Evolutionary conservation across 2,113 vertebrate species (phyloP), one percentile per base, ranked within the genome.

Genomic region (Aspiorhynchus laticeps): DNA sequence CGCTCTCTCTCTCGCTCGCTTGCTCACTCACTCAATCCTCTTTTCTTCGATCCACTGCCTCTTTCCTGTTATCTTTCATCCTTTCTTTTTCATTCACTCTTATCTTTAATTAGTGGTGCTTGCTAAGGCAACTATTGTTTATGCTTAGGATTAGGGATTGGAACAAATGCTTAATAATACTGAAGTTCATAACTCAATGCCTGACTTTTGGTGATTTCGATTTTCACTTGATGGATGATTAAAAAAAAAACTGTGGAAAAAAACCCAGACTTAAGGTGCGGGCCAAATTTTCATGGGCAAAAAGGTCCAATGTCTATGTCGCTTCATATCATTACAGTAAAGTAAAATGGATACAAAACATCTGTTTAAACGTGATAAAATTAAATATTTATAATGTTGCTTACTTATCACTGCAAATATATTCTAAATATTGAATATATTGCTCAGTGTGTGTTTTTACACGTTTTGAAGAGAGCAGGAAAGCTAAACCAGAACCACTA

Each of bases 41-140:
- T 31, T 85, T 90, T 91, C 85, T 89, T 92, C 38, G 36, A 26
- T 80, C 56, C 43, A 10, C 36, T 73, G 69, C 33, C 69, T 73
- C 36, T 24, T 41, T 73, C 38, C 38, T 41, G 19, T 73, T 11
- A 73, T 73, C 56, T 59, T 59, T 59, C 56, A 59, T 59, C 56
- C 56, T 59, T 1, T 59, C 56, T n/a, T 59, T 59, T 38, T 73
- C 19, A 73, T 73, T 73, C 36, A 73, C 19, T 73, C 69, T 41
- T 73, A 73, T 38, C 67, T 71, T 7, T 11, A 21, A 69, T 36
- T 36, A 71, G 67, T 36, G 33, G 31, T 2, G 33, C 7, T 71
- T 21, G 67, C 67, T 71, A 71, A 71, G 67, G 8, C 67, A 38
- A 38, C 17, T 38, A 11, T 71, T 71, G 17, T 71, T 71, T 38